Base-by-base conservation (phyloP, 2,888 invertebrate genomes). In the Sabatieria punctata region DNA sequence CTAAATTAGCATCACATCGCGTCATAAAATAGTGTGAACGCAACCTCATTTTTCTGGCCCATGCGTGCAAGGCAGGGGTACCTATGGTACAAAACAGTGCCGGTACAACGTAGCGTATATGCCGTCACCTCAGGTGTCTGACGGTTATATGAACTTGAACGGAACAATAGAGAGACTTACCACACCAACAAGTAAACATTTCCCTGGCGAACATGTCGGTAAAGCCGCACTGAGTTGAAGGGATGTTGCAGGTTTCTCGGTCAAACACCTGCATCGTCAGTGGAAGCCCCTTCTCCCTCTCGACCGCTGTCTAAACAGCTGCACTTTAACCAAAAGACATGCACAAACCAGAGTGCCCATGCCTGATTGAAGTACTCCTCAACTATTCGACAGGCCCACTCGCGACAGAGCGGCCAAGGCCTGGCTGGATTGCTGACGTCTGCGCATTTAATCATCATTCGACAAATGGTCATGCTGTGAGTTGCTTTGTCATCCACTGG, bases 211-310 rank as follows among this genome's bases (percentile, higher is more conserved):
- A 95, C 71, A 82, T 89, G 69, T 95, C 95, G 54, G 91, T 82
- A 71, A 95, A 95, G 48, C 89, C 88, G 60, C 88, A 85, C 73
- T 95, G 95, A 50, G 91, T 88, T 71, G 89, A 85, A 45, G 95
- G 91, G 65, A 97, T 85, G 61, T 89, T 91, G 71, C 93, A 93
- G 1, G 84, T 80, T 50, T 78, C 75, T 56, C 91, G 77, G 70
- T 95, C 93, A 69, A 95, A 97, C 78, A 89, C 83, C 8, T 93
- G 91, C 95, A 97, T 95, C 52, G 93, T 86, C 8, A 95, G 85
- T 1, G 95, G 93, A 60, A 95, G 70, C 42, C 79, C 80, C 54
- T 78, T 76, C 15, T 75, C 74, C 64, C 86, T 88, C 70, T 97
- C 95, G 64, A 93, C 91, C 64, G 91, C 91, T 6, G 95, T 95